Evolutionary conservation across 1,140 invertebrate genomes (phyloP), one percentile per base, ranked within the genome.

Genomic region (Brachionus calyciflorus): DNA sequence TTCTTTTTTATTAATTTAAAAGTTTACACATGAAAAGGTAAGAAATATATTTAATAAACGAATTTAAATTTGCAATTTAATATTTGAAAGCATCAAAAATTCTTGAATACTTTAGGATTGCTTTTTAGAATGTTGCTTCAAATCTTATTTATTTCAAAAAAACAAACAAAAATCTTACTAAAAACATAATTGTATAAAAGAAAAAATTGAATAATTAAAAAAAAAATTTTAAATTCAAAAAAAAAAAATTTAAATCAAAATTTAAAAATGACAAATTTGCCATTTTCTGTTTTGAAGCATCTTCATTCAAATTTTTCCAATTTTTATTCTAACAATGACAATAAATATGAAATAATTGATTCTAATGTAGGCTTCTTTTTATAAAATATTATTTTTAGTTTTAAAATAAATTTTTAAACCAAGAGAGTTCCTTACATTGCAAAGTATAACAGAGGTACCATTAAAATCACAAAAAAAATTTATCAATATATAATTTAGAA

Each of bases 391-490:
- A 0, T 17, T 70, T 28, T 24, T 30, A 51, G n/a, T 51, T 51
- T 12, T 41, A n/a, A n/a, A n/a, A n/a, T n/a, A n/a, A n/a, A n/a
- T n/a, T n/a, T n/a, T n/a, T n/a, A n/a, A 9, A 10, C 21, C 4
- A 28, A 73, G 69, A 73, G 69, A 73, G 51, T 73, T 30, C 69
- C 69, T 17, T 73, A 73, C 19, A 55, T 55, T 14, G 69, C 51
- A 24, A 73, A 55, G 40, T 73, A 14, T 26, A 73, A 73, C 37
- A 37, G 24, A 73, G 69, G 69, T 73, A 55, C n/a, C n/a, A n/a
- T n/a, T n/a, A n/a, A n/a, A 4, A 17, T 17, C n/a, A 14, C 3
- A 49, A 49, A 17, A 51, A 55, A 73, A 73, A 53, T 24, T 10
- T 26, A 28, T 6, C 17, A 21, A 14, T 44, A 10, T 51, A n/a